A percentile compares a stretch with the other conserved stretches of the same genome.
Conservation (phyloP, 2,797 vertebrate genomes). For the Typhlichthys eigenmanni region DNA sequence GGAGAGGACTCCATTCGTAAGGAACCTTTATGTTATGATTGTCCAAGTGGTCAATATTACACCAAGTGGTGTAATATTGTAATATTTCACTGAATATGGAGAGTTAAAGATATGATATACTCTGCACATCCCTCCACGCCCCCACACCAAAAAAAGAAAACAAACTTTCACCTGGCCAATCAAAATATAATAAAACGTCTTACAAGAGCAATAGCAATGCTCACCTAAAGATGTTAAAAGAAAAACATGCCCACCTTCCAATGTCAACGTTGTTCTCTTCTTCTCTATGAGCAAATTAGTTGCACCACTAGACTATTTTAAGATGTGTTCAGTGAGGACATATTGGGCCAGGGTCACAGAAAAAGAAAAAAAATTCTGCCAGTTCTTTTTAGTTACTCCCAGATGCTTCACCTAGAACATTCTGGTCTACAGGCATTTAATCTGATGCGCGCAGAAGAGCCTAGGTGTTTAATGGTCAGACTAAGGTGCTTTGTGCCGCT, state of each 20-base stretch:
- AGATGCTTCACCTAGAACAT: constrained; percentile 24
- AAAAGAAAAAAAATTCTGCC: constrained; percentile 17
- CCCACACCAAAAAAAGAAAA: too few relatives aligned
- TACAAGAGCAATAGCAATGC: neutral
- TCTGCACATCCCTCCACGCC: too few relatives aligned
- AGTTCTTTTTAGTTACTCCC: constrained; percentile 23
- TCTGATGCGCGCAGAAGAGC: constrained; percentile 15
- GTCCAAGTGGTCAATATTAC: too few relatives aligned
- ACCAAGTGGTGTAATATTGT: neutral
- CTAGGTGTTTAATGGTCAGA: constrained; percentile 12
- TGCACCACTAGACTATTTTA: constrained; percentile 6
- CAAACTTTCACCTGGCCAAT: too few relatives aligned
- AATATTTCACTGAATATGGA: neutral
- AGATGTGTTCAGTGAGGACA: neutral
- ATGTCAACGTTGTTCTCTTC: neutral
- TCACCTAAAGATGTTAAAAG: neutral
- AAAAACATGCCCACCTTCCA: neutral
- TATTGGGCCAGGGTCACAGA: neutral
- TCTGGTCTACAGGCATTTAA: constrained; percentile 4
- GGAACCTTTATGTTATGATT: constrained; percentile 34
- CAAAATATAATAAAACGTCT: neutral
- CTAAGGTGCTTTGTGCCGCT: neutral
- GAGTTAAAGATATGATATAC: constrained; percentile 14
- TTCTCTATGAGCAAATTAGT: constrained; percentile 6
- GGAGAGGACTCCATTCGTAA: constrained; percentile 86